Base-by-base conservation (phyloP, 2,797 vertebrate genomes). In the Sorex maritimensis region DNA sequence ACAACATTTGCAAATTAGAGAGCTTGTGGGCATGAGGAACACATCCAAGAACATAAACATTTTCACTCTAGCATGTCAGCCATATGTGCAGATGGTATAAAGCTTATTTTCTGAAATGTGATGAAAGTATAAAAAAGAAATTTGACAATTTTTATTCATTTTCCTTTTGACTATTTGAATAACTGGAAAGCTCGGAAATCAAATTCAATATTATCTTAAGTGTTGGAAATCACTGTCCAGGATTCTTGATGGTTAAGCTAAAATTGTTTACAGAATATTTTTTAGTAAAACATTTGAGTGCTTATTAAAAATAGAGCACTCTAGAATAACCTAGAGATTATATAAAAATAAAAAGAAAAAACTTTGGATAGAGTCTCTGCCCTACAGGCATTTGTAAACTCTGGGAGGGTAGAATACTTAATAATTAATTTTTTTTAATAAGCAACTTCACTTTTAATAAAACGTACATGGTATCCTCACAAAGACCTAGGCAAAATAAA, bases 61-160 rank as follows among this genome's bases (percentile, higher is more conserved):
- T 86, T 95, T 94, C 58, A 67, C 55, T 46, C 6, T 74, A 63
- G 82, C 44, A 69, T 81, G 28, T 93, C 68, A 80, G 44, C 71
- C 73, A 46, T 88, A 77, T 28, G 61, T 65, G 67, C 83, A 89
- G 78, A 85, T 80, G 65, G 81, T 68, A 44, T 44, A 67, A 87
- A 82, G 71, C 41, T 61, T 85, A n/a, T 84, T 94, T 94, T 87
- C 84, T 85, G 46, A 94, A 91, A 93, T 92, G 49, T 83, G 79
- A 92, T 80, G 28, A 82, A 94, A 81, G n/a, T 88, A 90, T 92
- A 75, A 79, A 94, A 94, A 94, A 86, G 23, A 92, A 82, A 94
- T 88, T 81, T 41, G 61, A 79, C 44, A 58, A 1, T 71, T 91
- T 87, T 81, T 74, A 24, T 71, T 6, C 63, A 26, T 82, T 92